These are phyloP conservation scores for Stenoptilia bipunctidactyla DNA, from an alignment of 2,888 invertebrate genomes.

Conservation along the genomic window DNA sequence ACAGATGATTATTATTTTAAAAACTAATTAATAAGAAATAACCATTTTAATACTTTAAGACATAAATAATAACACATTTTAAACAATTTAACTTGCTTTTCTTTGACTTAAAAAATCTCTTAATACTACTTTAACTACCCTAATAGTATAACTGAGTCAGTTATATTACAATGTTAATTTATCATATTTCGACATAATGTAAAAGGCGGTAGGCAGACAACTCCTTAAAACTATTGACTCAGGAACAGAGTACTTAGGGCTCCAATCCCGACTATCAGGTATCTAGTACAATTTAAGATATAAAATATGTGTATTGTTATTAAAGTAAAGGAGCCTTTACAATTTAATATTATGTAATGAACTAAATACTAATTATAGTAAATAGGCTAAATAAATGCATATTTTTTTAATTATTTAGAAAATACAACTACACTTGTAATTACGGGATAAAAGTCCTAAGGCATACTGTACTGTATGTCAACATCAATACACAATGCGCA, in stretches of 20 bases:
- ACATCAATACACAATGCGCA: slow-evolving; percentile 17
- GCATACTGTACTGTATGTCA: slow-evolving; percentile 1
- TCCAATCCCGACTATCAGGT: neutral
- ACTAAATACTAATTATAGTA: no score
- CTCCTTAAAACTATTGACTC: slow-evolving; percentile 60
- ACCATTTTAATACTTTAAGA: slow-evolving; percentile 72
- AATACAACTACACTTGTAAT: neutral
- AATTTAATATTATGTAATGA: no score
- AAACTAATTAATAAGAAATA: slow-evolving; percentile 72
- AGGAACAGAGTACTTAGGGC: slow-evolving; percentile 50
- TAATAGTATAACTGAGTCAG: slow-evolving; percentile 69
- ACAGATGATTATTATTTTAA: slow-evolving; percentile 61
- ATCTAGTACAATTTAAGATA: no score
- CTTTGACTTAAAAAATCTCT: slow-evolving; percentile 70
- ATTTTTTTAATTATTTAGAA: no score
- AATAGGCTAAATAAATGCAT: no score
- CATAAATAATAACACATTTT: slow-evolving; percentile 72
- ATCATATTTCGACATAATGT: slow-evolving; percentile 66
- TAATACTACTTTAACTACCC: slow-evolving; percentile 65
- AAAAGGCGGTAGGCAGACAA: slow-evolving; percentile 71
- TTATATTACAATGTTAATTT: slow-evolving; percentile 58
- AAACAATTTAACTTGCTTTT: slow-evolving; percentile 71
- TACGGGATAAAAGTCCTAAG: neutral
- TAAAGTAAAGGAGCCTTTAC: no score
- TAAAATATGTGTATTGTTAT: no score